Evolutionary conservation across 2,113 vertebrate species (phyloP), one percentile per base, ranked within the genome.

Genomic region (Gambusia affinis): DNA sequence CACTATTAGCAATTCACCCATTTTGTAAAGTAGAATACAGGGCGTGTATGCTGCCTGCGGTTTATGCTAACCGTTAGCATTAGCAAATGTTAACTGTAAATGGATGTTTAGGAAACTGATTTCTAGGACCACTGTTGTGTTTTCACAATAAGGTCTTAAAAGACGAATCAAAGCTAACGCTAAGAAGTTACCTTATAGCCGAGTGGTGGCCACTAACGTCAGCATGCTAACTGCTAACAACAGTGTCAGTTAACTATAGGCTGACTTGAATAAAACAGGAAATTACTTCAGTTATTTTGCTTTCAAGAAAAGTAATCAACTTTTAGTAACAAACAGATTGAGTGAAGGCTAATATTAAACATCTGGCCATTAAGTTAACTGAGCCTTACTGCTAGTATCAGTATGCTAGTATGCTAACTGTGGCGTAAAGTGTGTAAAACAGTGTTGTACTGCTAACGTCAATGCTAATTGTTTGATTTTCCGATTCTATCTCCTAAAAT

Each of bases 121-220:
- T 86, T 85, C 86, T 87, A 91, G 76, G 68, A 86, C 77, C 73
- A 73, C 81, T 54, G 29, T 86, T 82, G 85, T 84, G 86, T 85
- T 91, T 91, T 89, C 62, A 83, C 87, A 54, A 54, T 84, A 87
- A 80, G 85, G 85, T 75, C 63, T 80, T 65, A 85, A 77, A 82
- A 78, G 70, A 78, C 72, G 78, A 75, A 72, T 81, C 71, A n/a
- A 88, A 90, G 84, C 85, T 69, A 87, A 91, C 64, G 63, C 63
- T 80, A 84, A 89, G 88, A 75, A n/a, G 19, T 57, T 24, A n/a
- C 7, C 22, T 8, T 2, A 22, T 2, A 51, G 19, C 19, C 1
- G 0, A 11, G 51, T 57, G 51, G 22, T n/a, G 8, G 11, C 24
- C 5, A 17, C 51, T 57, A 54, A 22, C 7, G 22, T 10, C 24